These are phyloP conservation scores for Ciconia maguari DNA, from an alignment of 2,113 vertebrate genomes.

Conservation along the genomic window DNA sequence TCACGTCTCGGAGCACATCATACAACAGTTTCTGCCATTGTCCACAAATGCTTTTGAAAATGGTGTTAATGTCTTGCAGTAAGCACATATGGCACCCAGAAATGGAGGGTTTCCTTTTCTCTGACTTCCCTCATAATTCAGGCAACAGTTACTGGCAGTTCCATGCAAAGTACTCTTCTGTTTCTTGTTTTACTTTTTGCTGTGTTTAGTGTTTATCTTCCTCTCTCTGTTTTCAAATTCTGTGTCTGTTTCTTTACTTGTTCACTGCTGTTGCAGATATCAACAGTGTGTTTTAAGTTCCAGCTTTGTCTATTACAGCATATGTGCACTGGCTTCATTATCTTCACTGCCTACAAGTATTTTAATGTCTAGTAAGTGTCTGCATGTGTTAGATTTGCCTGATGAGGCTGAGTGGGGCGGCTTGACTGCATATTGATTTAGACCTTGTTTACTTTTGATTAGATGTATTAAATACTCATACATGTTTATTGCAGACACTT, in stretches of 20 bases:
- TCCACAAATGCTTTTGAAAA: not conserved
- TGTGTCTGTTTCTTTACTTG: not conserved
- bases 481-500: not conserved
- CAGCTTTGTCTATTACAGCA: slow-evolving; percentile 28
- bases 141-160: not conserved
- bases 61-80: not conserved
- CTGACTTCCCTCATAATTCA: not conserved
- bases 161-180: not conserved
- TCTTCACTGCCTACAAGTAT: not conserved
- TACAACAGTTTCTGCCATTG: not conserved
- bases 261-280: slow-evolving; percentile 19
- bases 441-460: not conserved
- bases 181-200: slow-evolving; percentile 12
- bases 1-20: not conserved
- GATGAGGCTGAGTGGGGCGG: not conserved
- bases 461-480: not conserved
- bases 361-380: not conserved
- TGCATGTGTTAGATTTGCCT: not conserved
- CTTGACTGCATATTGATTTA: not conserved
- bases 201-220: slow-evolving; percentile 18
- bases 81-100: slow-evolving; percentile 37
- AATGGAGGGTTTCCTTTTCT: not conserved
- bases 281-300: not conserved
- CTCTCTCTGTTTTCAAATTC: slow-evolving; percentile 8
- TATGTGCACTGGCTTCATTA: not conserved